Evolutionary conservation across 2,888 invertebrate species (phyloP), one percentile per base, ranked within the genome.

Genomic region (Diarsia mendica): DNA sequence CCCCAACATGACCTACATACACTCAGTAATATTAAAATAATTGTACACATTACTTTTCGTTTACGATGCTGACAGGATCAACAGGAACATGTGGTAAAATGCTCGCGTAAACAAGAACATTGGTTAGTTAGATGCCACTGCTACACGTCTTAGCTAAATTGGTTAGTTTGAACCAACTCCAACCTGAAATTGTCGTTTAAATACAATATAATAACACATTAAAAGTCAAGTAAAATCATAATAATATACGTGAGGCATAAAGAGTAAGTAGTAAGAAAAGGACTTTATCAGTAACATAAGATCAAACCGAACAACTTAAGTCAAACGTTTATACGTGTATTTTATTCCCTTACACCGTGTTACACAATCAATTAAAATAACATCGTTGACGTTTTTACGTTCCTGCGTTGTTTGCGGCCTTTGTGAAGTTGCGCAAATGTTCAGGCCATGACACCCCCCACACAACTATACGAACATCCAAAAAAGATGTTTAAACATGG

Each of bases 361-460:
- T 86, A 83, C 86, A 80, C 78, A 83, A 86, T 74, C 72, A 85
- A 85, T 86, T 86, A 86, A 85, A 81, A 80, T 80, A 83, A 76
- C 73, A 58, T 67, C 46, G 71, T 73, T 61, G 75, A 78, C 63
- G 67, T 77, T 83, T 86, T 82, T 72, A 81, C 75, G 83, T 75
- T 72, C 67, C 65, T 60, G 53, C 23, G 60, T 60, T 33, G 39
- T 77, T 77, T 69, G 80, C 74, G 74, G 83, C 75, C 71, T 84
- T 74, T 72, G 72, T 70, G 46, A 11, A 60, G n/a, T 84, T 87
- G 82, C 80, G 84, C 79, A 86, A 86, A 79, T 63, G 65, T 73
- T 74, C 77, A 72, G 79, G 75, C 84, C 84, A 49, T 84, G 85
- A 84, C 80, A 83, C 69, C 53, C 71, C 23, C 70, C 46, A 65